phyloP scores from a whole-genome alignment of 2,888 invertebrate species.

The Ormyrus labotus region DNA sequence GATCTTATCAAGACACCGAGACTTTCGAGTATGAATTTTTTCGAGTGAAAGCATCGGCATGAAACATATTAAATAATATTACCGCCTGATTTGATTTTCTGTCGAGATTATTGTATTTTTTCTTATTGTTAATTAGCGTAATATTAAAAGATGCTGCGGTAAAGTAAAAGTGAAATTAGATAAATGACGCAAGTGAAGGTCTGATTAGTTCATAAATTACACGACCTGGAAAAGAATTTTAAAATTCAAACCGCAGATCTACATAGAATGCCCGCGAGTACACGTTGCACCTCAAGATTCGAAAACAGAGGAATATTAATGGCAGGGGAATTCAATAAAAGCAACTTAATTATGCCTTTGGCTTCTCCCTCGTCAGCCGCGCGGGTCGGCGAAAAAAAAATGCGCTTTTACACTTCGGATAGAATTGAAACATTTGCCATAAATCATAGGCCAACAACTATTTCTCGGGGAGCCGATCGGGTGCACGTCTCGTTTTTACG shows the following conservation, averaged over 20 bases:
- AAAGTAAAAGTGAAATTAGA: neutral
- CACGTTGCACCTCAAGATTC: neutral
- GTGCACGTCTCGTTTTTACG: neutral
- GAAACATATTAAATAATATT: conserved; percentile 22
- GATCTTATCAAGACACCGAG: conserved; percentile 33
- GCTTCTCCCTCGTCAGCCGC: neutral
- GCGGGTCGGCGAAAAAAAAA: neutral
- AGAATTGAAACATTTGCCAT: conserved; percentile 23
- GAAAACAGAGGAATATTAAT: neutral
- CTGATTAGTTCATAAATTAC: conserved; percentile 20
- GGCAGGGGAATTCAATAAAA: neutral
- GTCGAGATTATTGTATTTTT: conserved; percentile 9
- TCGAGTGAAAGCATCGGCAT: conserved; percentile 22
- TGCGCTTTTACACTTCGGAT: too few relatives aligned
- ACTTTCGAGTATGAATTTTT: conserved; percentile 12
- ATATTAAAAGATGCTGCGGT: conserved; percentile 18
- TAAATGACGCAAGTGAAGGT: conserved; percentile 34
- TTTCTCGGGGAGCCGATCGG: neutral
- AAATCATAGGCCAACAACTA: conserved; percentile 39
- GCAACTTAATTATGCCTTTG: conserved; percentile 17
- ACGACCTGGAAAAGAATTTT: conserved; percentile 12
- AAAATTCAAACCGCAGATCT: conserved; percentile 15
- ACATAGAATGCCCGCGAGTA: neutral
- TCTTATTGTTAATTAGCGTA: conserved; percentile 28
- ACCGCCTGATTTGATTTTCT: conserved; percentile 21